Conservation (phyloP, 2,113 vertebrate species). For the Odocoileus hemionus region DNA sequence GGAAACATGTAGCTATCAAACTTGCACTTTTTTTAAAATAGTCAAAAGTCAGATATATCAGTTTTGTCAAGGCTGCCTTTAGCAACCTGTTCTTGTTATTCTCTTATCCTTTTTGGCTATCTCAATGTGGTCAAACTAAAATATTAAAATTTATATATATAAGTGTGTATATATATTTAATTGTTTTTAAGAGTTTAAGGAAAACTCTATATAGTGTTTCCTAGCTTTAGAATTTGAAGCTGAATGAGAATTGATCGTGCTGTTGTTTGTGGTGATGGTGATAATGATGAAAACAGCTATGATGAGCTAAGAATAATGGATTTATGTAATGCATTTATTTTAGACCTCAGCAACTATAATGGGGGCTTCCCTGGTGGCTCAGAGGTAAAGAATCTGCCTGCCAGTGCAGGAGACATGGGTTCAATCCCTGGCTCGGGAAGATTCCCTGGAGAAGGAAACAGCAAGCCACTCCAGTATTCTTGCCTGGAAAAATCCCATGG, state of each 20-base stretch:
- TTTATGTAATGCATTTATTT: neutral
- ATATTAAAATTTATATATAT: neutral
- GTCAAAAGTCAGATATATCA: neutral
- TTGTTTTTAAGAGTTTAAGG: neutral
- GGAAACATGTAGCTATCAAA: neutral
- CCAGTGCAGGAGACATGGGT: neutral
- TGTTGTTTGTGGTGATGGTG: neutral
- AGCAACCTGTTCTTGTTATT: neutral
- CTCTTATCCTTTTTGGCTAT: neutral
- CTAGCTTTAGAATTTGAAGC: neutral
- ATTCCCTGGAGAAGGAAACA: neutral
- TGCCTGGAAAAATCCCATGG: neutral
- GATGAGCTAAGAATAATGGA: neutral
- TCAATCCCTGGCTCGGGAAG: neutral
- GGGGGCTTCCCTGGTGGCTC: neutral
- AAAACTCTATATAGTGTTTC: neutral
- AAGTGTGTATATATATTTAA: neutral
- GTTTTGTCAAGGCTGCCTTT: neutral
- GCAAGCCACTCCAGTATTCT: neutral
- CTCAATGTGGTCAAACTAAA: constrained; percentile 1
- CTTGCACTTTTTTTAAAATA: neutral
- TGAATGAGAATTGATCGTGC: neutral
- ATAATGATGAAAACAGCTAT: neutral
- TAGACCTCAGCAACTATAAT: neutral
- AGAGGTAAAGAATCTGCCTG: neutral